These are phyloP conservation scores for Anastrepha ludens DNA, from an alignment of 1,140 invertebrate species.

Conservation along the genomic window DNA sequence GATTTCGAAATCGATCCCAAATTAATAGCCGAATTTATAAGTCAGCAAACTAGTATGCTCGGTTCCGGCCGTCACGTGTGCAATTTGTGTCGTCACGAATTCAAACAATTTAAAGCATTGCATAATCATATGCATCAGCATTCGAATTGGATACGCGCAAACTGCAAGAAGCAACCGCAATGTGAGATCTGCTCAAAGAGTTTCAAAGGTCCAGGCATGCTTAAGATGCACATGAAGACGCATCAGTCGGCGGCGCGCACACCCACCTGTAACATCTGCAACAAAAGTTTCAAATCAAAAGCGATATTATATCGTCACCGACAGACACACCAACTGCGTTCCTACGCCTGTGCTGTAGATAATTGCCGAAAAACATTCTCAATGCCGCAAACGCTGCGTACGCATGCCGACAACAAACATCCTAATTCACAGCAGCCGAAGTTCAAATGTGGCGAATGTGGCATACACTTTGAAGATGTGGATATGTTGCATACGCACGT, in stretches of 20 bases:
- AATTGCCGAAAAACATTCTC: slow-evolving; percentile 72
- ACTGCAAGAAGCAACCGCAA: slow-evolving; percentile 79
- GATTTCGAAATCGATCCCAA: slow-evolving; percentile 70
- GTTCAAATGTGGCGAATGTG: slow-evolving; percentile 70
- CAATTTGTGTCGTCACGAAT: slow-evolving; percentile 78
- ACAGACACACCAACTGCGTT: slow-evolving; percentile 76
- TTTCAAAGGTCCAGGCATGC: slow-evolving; percentile 78
- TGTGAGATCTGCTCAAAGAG: slow-evolving; percentile 78
- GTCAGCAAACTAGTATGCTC: slow-evolving; percentile 67
- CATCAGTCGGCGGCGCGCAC: slow-evolving; percentile 77
- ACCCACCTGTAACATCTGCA: slow-evolving; percentile 78
- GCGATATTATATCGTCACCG: slow-evolving; percentile 77
- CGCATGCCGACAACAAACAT: slow-evolving; percentile 70
- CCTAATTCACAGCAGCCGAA: slow-evolving; percentile 59
- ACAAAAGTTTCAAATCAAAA: slow-evolving; percentile 77
- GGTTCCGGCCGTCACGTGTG: slow-evolving; percentile 76
- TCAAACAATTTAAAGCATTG: slow-evolving; percentile 77
- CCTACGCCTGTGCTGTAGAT: slow-evolving; percentile 69
- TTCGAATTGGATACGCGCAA: slow-evolving; percentile 78
- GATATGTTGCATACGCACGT: slow-evolving; percentile 68
- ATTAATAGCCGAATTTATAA: slow-evolving; percentile 71
- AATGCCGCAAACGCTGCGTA: slow-evolving; percentile 65
- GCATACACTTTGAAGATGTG: slow-evolving; percentile 63
- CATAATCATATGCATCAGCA: slow-evolving; percentile 78
- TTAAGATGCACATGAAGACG: slow-evolving; percentile 79